Evolutionary conservation across 2,797 vertebrate species (phyloP).

Genomic region (Amphiprion clarkii): DNA sequence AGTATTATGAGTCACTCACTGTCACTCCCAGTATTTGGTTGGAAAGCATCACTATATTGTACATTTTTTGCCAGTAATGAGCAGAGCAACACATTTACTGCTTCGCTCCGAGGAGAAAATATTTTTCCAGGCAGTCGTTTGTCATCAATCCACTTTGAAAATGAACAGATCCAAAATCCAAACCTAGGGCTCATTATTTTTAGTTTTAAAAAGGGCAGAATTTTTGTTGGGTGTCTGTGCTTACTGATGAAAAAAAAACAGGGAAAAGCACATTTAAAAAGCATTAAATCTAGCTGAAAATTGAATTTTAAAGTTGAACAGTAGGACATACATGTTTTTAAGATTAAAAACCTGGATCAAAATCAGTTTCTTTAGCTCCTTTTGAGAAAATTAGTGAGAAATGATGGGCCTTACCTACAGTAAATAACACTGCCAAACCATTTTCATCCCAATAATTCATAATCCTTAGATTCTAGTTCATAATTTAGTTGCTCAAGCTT

Average conservation of each 20-base stretch:
- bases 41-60: constrained; percentile 21
- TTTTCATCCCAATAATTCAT: constrained; percentile 22
- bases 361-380: neutral
- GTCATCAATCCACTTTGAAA: constrained; percentile 24
- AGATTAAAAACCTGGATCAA: neutral
- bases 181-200: constrained; percentile 32
- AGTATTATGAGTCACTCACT: constrained; percentile 32
- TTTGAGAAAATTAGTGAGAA: constrained; percentile 1
- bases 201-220: neutral
- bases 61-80: constrained; percentile 48
- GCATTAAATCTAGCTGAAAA: constrained; percentile 15
- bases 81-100: constrained; percentile 37
- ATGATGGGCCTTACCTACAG: neutral
- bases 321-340: neutral
- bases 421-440: neutral
- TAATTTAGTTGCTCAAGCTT: constrained; percentile 10
- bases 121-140: constrained; percentile 31
- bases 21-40: constrained; percentile 21
- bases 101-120: constrained; percentile 23
- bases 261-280: neutral
- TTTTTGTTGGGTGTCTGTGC: neutral
- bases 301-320: neutral
- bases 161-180: constrained; percentile 9
- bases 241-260: neutral
- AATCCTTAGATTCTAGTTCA: constrained; percentile 23